These are phyloP conservation scores for Marmota monax DNA, from an alignment of 2,113 vertebrate species.

Conservation along the genomic window DNA sequence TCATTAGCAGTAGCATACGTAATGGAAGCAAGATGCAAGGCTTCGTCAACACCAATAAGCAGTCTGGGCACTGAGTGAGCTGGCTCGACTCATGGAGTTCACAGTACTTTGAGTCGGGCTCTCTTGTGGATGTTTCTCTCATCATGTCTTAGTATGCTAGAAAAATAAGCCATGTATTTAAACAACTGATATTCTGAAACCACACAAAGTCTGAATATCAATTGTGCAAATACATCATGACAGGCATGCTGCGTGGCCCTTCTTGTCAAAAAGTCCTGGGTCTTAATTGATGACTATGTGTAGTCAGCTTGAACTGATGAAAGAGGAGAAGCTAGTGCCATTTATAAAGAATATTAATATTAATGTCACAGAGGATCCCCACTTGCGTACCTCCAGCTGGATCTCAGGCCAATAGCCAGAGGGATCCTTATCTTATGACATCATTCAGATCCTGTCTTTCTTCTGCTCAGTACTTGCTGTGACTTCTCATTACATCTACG, in stretches of 20 bases:
- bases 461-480: neutral
- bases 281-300: neutral
- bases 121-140: neutral
- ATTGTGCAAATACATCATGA: neutral
- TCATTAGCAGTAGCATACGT: neutral
- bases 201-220: neutral
- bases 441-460: neutral
- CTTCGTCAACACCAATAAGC: neutral
- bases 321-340: neutral
- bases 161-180: constrained; percentile 1
- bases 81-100: neutral
- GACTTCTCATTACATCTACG: neutral
- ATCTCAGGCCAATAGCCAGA: neutral
- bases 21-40: neutral
- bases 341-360: neutral
- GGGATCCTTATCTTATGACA: neutral
- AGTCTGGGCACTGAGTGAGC: neutral
- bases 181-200: neutral
- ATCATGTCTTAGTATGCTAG: neutral
- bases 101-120: neutral
- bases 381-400: fast-evolving
- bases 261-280: neutral
- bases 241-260: neutral
- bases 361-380: neutral
- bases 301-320: neutral